Conservation (phyloP, 2,113 vertebrate species). For the Rhinolophus sinicus region DNA sequence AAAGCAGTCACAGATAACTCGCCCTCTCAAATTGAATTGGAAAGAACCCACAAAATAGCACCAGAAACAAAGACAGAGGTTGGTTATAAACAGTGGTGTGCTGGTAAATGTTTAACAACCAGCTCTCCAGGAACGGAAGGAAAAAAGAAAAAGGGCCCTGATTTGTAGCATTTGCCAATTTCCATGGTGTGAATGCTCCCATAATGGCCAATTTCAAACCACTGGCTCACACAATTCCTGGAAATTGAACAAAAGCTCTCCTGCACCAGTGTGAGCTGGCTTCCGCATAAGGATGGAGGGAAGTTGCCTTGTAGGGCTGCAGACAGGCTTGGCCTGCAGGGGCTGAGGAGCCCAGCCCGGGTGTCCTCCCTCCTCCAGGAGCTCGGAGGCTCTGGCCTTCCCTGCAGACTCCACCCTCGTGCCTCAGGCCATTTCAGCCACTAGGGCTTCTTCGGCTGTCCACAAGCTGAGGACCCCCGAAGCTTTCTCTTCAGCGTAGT, state of each 20-base stretch:
- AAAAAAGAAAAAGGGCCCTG: background rate
- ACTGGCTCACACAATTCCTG: background rate
- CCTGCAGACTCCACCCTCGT: background rate
- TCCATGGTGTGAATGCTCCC: background rate
- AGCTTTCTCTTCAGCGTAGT: background rate
- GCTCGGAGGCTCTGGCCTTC: background rate
- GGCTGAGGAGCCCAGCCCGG: accelerated
- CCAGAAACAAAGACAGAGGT: background rate
- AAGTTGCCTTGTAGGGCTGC: background rate
- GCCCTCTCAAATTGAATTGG: background rate
- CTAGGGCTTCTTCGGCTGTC: background rate
- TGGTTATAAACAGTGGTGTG: background rate
- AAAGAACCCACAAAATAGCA: background rate
- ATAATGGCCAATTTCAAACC: background rate
- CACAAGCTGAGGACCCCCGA: background rate
- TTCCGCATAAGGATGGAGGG: background rate
- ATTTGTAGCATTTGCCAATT: background rate
- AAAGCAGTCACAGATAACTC: background rate
- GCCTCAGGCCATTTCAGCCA: background rate
- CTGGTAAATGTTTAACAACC: background rate
- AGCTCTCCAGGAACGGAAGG: background rate
- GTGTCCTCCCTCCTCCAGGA: background rate
- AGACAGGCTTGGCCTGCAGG: background rate
- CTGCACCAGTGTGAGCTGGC: background rate
- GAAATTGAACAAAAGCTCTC: background rate